Evolutionary conservation across 2,113 vertebrate species (phyloP).

Genomic region (Megatriorchis doriae): DNA sequence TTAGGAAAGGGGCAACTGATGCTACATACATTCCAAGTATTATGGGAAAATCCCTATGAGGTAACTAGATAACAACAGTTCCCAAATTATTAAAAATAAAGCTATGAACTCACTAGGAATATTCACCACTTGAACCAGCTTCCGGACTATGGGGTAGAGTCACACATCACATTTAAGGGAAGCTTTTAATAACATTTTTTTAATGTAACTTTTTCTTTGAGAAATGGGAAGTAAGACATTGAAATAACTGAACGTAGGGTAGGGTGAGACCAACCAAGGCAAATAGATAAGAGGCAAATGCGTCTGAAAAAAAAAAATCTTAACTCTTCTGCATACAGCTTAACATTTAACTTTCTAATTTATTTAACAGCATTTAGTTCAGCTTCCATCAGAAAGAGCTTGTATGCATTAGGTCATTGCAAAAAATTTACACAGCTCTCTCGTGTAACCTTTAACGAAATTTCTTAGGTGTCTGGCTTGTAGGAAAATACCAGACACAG

Average conservation of each 20-base stretch:
- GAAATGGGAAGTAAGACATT: background rate
- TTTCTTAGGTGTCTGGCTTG: background rate
- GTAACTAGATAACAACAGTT: background rate
- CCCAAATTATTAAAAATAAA: background rate
- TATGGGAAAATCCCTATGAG: background rate
- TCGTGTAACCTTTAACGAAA: background rate
- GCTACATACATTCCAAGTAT: background rate
- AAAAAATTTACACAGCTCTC: background rate
- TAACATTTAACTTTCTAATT: background rate
- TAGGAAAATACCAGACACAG: background rate
- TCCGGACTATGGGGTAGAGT: background rate
- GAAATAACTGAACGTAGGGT: fast-evolving
- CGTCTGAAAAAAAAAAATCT: background rate
- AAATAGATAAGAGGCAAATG: background rate
- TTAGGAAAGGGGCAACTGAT: background rate
- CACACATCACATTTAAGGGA: background rate
- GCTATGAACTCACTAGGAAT: background rate
- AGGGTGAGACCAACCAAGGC: background rate
- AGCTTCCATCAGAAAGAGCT: background rate
- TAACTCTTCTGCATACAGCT: background rate
- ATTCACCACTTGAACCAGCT: background rate
- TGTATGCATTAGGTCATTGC: background rate
- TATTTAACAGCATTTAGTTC: background rate
- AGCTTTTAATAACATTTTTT: background rate
- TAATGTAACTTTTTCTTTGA: background rate